These are phyloP conservation scores for Zootoca vivipara DNA, from an alignment of 2,113 vertebrate species.

Conservation along the genomic window DNA sequence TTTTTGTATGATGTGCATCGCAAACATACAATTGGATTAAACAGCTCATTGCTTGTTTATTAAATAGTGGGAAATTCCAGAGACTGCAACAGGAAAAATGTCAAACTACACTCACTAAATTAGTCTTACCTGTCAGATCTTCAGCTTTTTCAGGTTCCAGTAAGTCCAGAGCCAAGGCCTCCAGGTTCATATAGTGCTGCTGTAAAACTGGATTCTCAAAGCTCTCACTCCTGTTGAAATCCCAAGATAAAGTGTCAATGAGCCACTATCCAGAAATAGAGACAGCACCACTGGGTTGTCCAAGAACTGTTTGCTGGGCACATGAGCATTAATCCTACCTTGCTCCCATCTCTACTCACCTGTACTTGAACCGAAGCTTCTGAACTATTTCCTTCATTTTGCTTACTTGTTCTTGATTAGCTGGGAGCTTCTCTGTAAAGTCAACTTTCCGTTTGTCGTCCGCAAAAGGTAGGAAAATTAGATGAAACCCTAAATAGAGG, in stretches of 20 bases:
- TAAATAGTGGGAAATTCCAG: no score
- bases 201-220: conserved; percentile 97
- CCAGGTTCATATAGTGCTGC: conserved; percentile 93
- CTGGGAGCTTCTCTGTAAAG: conserved; percentile 75
- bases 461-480: conserved; percentile 88
- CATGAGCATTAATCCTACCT: background rate
- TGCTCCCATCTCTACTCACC: conserved; percentile 61
- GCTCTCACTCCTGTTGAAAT: conserved; percentile 82
- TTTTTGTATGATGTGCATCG: background rate
- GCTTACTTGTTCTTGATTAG: conserved; percentile 84
- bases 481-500: conserved; percentile 84
- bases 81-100: background rate
- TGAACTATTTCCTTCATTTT: conserved; percentile 94
- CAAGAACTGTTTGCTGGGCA: background rate
- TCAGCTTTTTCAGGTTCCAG: conserved; percentile 85
- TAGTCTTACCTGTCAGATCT: conserved; percentile 89
- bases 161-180: conserved; percentile 91
- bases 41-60: background rate
- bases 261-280: background rate
- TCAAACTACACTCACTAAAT: background rate
- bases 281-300: background rate
- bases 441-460: conserved; percentile 89
- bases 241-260: conserved; percentile 23
- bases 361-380: conserved; percentile 93
- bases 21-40: background rate